A percentile compares a stretch with the other conserved stretches of the same genome.
These are phyloP conservation scores for Furnarius figulus DNA, from an alignment of 2,113 vertebrate species.

Conservation along the genomic window DNA sequence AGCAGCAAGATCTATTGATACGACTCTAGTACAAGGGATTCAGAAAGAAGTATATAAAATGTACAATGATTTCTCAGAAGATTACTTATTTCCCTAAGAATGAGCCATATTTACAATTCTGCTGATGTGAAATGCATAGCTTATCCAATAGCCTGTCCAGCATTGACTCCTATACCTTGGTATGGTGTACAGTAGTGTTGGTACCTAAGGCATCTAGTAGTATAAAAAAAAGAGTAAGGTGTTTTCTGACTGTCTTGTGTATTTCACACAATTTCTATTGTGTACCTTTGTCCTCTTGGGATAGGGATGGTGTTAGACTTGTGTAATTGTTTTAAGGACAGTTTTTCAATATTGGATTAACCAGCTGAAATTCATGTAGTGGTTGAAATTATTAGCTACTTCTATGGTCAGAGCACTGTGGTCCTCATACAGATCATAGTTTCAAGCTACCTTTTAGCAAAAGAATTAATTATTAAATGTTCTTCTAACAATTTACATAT, in stretches of 20 bases:
- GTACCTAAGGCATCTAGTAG: neutral
- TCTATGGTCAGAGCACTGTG: neutral
- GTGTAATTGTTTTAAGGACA: neutral
- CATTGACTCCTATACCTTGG: neutral
- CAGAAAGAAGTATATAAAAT: neutral
- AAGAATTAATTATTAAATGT: neutral
- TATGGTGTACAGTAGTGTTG: neutral
- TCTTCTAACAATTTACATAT: neutral
- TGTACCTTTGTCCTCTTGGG: neutral
- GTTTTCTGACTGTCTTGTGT: neutral
- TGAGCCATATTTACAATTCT: neutral
- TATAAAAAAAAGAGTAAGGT: neutral
- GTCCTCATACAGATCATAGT: neutral
- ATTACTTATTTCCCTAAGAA: neutral
- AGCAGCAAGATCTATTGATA: neutral
- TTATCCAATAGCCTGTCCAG: neutral
- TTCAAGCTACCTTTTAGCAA: neutral
- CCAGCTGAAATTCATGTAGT: neutral
- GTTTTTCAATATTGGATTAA: neutral
- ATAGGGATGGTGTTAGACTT: neutral
- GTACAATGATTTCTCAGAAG: neutral
- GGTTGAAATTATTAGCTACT: neutral
- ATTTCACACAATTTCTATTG: neutral
- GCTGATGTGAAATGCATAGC: neutral
- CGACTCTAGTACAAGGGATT: neutral